Conservation (phyloP, 2,113 vertebrate genomes). For the Rousettus leschenaultii region DNA sequence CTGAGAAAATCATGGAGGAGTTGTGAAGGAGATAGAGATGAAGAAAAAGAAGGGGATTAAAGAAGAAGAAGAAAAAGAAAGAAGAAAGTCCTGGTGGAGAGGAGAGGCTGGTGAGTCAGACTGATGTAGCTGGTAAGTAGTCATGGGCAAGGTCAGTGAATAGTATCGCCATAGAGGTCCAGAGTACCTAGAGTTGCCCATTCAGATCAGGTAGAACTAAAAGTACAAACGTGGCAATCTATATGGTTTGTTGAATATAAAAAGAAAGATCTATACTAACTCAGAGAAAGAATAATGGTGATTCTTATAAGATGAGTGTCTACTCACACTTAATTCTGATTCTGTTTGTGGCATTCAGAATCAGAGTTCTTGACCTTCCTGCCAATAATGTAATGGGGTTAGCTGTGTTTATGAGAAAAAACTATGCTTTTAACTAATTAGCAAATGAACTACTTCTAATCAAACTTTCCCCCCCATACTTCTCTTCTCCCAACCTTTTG, state of each 20-base stretch:
- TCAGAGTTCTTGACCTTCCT: background rate
- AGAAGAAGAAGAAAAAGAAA: conserved; percentile 19
- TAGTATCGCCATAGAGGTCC: background rate
- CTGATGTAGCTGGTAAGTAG: background rate
- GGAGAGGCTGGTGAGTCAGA: background rate
- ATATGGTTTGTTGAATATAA: background rate
- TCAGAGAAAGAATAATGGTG: background rate
- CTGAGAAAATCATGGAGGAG: conserved; percentile 82
- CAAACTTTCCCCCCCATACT: background rate
- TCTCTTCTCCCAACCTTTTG: background rate
- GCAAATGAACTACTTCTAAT: conserved; percentile 17
- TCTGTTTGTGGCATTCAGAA: background rate
- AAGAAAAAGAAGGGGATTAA: conserved; percentile 48
- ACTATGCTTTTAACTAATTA: conserved; percentile 32
- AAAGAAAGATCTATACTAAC: background rate
- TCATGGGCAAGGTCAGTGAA: background rate
- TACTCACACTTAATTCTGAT: conserved; percentile 24
- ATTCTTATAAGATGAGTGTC: background rate
- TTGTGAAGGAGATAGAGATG: conserved; percentile 39
- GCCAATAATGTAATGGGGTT: background rate
- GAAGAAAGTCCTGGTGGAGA: background rate
- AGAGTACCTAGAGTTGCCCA: background rate
- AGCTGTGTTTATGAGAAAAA: background rate
- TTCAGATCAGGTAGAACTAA: background rate
- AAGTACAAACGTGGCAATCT: conserved; percentile 7